Evolutionary conservation across 2,888 invertebrate species (phyloP), one percentile per base, ranked within the genome.

Genomic region (Cataglyphis rosenhaueri): DNA sequence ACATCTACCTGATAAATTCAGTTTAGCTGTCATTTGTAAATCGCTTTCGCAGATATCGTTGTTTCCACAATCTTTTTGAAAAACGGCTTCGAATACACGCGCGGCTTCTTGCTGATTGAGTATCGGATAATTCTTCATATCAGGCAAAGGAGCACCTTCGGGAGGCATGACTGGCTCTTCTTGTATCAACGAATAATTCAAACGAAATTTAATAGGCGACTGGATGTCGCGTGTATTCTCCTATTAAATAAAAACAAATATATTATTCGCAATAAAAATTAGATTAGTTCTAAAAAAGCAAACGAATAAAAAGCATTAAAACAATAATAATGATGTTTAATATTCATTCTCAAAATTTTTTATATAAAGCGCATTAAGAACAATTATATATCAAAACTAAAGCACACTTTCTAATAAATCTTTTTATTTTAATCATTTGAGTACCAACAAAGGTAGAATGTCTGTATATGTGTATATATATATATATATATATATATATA

Each of bases 31-130:
- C 1, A 98, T 95, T 55, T 96, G 95, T 66, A 99, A 95, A 91
- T 98, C 96, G 91, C 98, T 98, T 93, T 97, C 96, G 93, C 99
- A 99, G 29, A 97, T 95, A 89, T 98, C 98, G 92, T 99, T 98
- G 0, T 96, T 95, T 0, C 98, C 99, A 92, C 99, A 99, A 93
- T 98, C 98, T 94, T 98, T 99, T 87, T 98, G 96, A 95, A 98
- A 98, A 65, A 97, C 97, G 0, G 98, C 98, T 90, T 97, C 96
- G 92, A 98, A 98, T 48, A 96, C 96, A 84, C 97, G 96, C 44
- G 97, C 96, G 0, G 98, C 98, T 91, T 97, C 96, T 65, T 98
- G 97, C 86, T 98, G 97, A 94, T 99, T 98, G 75, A 99, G 95
- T 65, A 99, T 98, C 0, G 99, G 99, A 92, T 97, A 97, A 87